These are phyloP conservation scores for Hydropotes inermis DNA, from an alignment of 2,113 vertebrate genomes.

Conservation along the genomic window DNA sequence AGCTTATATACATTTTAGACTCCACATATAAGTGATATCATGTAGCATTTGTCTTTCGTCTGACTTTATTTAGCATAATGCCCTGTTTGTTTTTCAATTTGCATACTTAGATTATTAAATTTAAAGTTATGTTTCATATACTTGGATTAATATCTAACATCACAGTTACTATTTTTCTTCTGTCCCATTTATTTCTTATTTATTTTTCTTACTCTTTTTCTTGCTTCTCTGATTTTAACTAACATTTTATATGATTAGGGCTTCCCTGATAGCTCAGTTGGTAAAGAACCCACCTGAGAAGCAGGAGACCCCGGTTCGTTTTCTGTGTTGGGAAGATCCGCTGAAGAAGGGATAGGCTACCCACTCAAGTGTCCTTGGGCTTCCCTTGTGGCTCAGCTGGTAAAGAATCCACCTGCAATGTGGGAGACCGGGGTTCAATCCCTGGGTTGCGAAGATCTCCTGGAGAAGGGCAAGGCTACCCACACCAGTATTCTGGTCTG, in stretches of 20 bases:
- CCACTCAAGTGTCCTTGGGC: not conserved
- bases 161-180: not conserved
- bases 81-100: not conserved
- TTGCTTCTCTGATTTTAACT: not conserved
- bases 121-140: not conserved
- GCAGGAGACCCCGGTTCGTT: not conserved
- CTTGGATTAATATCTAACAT: not conserved
- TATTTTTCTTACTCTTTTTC: not conserved
- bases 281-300: not conserved
- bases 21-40: not conserved
- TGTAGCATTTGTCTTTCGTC: not conserved
- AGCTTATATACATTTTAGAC: not conserved
- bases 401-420: not conserved
- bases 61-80: not conserved
- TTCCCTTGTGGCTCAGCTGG: not conserved
- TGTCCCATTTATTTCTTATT: not conserved
- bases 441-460: not conserved
- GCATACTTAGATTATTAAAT: not conserved
- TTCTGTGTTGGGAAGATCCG: not conserved
- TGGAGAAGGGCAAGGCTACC: not conserved
- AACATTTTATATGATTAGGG: not conserved
- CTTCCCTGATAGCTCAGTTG: not conserved
- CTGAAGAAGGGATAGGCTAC: not conserved
- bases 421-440: not conserved
- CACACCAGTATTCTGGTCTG: not conserved